Evolutionary conservation across 2,797 vertebrate species (phyloP), one percentile per base, ranked within the genome.

Genomic region (Gallinago nigripennis): DNA sequence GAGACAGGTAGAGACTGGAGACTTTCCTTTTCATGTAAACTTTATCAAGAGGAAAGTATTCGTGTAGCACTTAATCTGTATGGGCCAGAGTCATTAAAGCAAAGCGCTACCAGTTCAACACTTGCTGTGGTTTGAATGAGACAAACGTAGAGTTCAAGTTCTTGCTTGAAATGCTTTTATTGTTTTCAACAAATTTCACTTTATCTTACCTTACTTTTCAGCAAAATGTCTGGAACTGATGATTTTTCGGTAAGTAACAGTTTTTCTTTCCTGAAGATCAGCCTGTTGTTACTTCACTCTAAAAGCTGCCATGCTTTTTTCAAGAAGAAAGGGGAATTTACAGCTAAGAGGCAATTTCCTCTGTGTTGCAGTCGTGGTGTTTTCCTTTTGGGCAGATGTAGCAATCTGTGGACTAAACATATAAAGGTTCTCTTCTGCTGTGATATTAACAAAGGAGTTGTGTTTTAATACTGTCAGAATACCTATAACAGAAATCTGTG

Each of bases 191-290:
- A 88, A 95, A 93, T 92, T 94, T 92, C 80, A 94, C 94, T 91
- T 93, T 96, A 79, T 94, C 90, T 96, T 69, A 86, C 94, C 91
- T 96, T 97, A 71, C 96, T 96, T 97, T 98, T 97, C 96, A 98
- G 98, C 95, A 97, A 97, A 97, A 98, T 98, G 98, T 98, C 98
- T 95, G 97, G 97, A 94, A 92, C 95, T 92, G 98, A 98, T 96
- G 98, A 98, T 81, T 98, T 98, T 97, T 98, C 98, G 96, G 98
- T 98, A 97, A 98, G 98, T 98, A 89, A 86, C 85, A 56, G 86
- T 90, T 97, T 95, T 96, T 95, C 66, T 82, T 97, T 97, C 84
- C 68, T 84, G 93, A 95, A 87, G 92, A 72, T 73, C 68, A 60
- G 77, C 85, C 88, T 12, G 2, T 76, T 73, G 50, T 90, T 45